Evolutionary conservation across 2,113 vertebrate species (phyloP), one percentile per base, ranked within the genome.

Genomic region (Crotophaga sulcirostris): DNA sequence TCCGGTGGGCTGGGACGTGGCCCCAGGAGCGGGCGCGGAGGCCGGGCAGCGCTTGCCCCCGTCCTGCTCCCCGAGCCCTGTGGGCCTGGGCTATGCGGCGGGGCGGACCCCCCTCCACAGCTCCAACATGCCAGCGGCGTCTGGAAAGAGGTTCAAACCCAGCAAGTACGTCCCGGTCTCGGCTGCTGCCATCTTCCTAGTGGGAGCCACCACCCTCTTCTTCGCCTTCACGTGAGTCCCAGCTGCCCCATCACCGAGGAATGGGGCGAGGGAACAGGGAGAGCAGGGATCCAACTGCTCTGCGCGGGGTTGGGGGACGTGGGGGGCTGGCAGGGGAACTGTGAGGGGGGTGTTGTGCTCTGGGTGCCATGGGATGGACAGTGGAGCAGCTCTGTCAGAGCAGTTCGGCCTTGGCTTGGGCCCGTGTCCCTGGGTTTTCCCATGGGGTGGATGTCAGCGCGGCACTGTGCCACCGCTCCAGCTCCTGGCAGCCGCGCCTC

Each of bases 91-190:
- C 98, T 98, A 98, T 98, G 98, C 98, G 98, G 98, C 98, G 96
- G 97, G 97, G 98, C 97, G 42, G 97, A 97, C 74, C 95, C 94
- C 90, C 97, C 97, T 96, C 94, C 97, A 97, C 96, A 98, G 97
- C 98, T 97, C 98, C 98, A 98, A 97, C 97, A 98, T 98, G 98
- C 98, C 98, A 94, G 96, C 98, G 97, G 98, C 97, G 93, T 98
- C 98, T 81, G 98, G 98, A 96, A 99, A 98, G 94, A 98, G 98
- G 28, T 99, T 99, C 97, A 99, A 99, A 97, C 99, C 99, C 96
- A 99, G 99, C 98, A 99, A 99, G 89, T 99, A 99, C 77, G 98
- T 99, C 94, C 99, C 99, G 2, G 99, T 99, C 94, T 99, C 99
- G 1, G 99, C 99, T 77, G 99, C 99, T 38, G 98, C 99, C 75